phyloP scores from a whole-genome alignment of 1,140 invertebrate species.

The Bicyclus anynana region DNA sequence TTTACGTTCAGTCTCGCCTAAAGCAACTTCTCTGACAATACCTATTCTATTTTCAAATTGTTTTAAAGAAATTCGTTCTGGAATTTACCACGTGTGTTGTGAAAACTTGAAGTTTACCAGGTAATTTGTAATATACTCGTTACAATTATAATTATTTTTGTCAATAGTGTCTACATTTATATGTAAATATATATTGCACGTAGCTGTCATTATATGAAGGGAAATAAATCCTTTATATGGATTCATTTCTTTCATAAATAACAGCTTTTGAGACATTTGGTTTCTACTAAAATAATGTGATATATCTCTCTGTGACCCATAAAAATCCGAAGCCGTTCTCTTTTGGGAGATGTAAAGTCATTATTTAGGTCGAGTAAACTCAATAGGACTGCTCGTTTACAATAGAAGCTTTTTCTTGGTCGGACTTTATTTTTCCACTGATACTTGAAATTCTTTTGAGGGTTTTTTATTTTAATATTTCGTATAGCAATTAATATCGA shows the following conservation, averaged over 20 bases:
- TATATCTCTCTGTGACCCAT: not conserved
- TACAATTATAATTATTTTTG: too few relatives aligned
- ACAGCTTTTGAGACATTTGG: too few relatives aligned
- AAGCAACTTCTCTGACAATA: slow-evolving; percentile 36
- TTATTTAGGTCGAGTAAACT: not conserved
- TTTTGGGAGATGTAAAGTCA: not conserved
- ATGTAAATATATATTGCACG: too few relatives aligned
- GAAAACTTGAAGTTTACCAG: slow-evolving; percentile 3
- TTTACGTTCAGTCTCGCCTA: slow-evolving; percentile 44
- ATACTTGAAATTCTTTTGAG: too few relatives aligned
- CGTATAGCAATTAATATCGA: too few relatives aligned
- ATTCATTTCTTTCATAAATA: too few relatives aligned
- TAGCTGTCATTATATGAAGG: too few relatives aligned
- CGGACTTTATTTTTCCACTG: not conserved
- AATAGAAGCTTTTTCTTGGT: not conserved
- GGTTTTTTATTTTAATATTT: too few relatives aligned
- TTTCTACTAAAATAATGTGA: not conserved
- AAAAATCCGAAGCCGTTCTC: not conserved
- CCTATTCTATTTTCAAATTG: slow-evolving; percentile 1
- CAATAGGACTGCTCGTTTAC: not conserved
- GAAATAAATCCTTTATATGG: too few relatives aligned
- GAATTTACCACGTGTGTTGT: slow-evolving; percentile 3
- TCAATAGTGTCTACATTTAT: too few relatives aligned
- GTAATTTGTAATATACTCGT: slow-evolving; percentile 8
- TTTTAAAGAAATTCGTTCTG: not conserved